A percentile compares a stretch with the other conserved stretches of the same genome.
Conservation (phyloP, 1,140 invertebrate genomes). For the Penaeus indicus region DNA sequence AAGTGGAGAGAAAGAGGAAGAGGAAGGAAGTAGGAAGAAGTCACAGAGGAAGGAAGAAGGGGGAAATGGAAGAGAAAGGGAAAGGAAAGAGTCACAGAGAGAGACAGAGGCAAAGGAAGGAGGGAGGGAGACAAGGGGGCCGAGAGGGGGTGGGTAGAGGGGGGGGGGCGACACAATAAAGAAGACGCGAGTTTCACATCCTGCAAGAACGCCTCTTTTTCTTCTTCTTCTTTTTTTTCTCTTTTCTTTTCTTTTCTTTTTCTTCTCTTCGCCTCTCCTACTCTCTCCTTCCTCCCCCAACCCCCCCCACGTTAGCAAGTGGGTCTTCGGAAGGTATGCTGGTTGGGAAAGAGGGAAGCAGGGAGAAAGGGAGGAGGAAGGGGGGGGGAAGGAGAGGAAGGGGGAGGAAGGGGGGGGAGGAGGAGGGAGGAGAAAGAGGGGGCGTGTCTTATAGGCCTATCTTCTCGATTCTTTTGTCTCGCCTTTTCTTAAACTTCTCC, state of each 20-base stretch:
- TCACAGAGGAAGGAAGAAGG: neutral
- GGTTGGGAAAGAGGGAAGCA: neutral
- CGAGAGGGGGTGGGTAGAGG: neutral
- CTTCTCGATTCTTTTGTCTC: too few relatives aligned
- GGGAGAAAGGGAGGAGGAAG: neutral
- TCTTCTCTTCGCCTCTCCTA: neutral
- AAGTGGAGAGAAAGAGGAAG: neutral
- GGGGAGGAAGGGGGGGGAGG: neutral
- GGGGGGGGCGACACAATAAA: neutral
- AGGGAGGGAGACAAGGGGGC: neutral
- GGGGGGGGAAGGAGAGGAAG: neutral
- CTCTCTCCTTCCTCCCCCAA: neutral
- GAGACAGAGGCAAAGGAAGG: neutral
- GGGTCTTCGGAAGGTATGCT: neutral
- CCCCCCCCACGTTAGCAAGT: neutral
- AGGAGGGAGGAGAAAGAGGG: neutral
- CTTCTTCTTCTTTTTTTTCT: neutral
- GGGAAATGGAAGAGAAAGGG: neutral
- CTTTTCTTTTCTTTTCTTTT: neutral
- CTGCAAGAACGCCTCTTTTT: neutral
- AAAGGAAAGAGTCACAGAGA: neutral
- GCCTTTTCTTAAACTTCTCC: too few relatives aligned
- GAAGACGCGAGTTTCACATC: too few relatives aligned
- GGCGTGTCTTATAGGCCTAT: neutral
- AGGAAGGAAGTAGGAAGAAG: neutral